Percentiles rank a stretch among this genome's conserved stretches.
These are phyloP conservation scores for Lophochroa leadbeateri DNA, from an alignment of 2,113 vertebrate genomes.

Conservation along the genomic window DNA sequence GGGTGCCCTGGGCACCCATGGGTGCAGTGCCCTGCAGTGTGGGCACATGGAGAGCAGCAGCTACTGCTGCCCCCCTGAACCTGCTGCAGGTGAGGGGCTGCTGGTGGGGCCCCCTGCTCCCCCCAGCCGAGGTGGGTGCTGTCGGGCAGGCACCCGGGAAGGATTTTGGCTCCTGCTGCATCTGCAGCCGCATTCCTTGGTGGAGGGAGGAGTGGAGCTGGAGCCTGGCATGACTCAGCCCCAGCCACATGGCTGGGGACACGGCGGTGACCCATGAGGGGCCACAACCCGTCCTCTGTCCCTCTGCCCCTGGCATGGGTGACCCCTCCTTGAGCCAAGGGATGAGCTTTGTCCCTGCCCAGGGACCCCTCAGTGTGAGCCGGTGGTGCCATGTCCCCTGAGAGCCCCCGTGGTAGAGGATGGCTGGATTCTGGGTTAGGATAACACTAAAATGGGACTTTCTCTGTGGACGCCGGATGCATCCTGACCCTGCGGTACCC, in stretches of 20 bases:
- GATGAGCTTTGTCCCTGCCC: not conserved
- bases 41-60: rapidly evolving
- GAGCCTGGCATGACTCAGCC: not conserved
- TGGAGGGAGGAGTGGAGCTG: not conserved
- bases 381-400: rapidly evolving
- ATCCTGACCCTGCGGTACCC: slow-evolving; percentile 20
- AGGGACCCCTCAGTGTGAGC: rapidly evolving
- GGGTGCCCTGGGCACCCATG: not conserved
- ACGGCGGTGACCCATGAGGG: not conserved
- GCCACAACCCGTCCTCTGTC: not conserved
- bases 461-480: not conserved
- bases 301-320: rapidly evolving
- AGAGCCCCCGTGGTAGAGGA: not conserved
- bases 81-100: rapidly evolving
- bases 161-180: not conserved
- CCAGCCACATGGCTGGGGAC: not conserved
- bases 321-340: rapidly evolving
- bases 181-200: not conserved
- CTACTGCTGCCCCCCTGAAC: rapidly evolving
- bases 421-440: rapidly evolving
- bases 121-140: not conserved
- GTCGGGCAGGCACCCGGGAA: not conserved
- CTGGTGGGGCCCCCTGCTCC: not conserved
- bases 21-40: rapidly evolving
- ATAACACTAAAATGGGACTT: not conserved